phyloP scores from a whole-genome alignment of 2,797 vertebrate species.

The Tinamus major region DNA sequence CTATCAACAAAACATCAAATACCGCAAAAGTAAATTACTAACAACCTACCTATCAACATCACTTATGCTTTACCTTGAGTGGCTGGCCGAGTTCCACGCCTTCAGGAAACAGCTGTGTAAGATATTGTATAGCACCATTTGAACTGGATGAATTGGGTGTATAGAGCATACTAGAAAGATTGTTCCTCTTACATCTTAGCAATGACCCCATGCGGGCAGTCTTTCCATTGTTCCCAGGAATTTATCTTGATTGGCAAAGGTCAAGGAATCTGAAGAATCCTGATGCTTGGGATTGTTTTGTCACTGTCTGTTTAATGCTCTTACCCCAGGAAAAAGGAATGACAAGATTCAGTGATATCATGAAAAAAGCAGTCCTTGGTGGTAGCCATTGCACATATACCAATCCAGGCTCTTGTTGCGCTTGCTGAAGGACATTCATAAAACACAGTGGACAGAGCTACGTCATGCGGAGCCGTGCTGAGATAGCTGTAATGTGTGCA shows the following conservation, averaged over 20 bases:
- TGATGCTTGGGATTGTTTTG: background rate
- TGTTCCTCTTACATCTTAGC: background rate
- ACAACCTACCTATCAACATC: background rate
- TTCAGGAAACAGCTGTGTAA: background rate
- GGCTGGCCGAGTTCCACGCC: background rate
- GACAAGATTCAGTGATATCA: background rate
- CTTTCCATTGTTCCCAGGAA: background rate
- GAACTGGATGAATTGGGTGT: rapidly evolving
- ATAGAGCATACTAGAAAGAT: background rate
- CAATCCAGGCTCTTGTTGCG: background rate
- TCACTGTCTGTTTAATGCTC: background rate
- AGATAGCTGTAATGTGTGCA: background rate
- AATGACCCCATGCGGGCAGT: background rate
- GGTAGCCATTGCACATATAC: background rate
- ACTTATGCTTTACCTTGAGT: background rate
- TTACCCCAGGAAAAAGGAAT: background rate
- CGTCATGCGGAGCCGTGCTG: background rate
- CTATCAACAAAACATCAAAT: background rate
- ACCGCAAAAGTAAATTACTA: background rate
- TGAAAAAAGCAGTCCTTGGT: background rate
- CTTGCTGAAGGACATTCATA: background rate
- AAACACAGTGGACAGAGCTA: background rate
- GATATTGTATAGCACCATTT: background rate
- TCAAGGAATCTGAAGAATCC: background rate
- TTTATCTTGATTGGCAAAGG: background rate